Conservation (phyloP, 1,140 invertebrate genomes). For the Augochlora pura region DNA sequence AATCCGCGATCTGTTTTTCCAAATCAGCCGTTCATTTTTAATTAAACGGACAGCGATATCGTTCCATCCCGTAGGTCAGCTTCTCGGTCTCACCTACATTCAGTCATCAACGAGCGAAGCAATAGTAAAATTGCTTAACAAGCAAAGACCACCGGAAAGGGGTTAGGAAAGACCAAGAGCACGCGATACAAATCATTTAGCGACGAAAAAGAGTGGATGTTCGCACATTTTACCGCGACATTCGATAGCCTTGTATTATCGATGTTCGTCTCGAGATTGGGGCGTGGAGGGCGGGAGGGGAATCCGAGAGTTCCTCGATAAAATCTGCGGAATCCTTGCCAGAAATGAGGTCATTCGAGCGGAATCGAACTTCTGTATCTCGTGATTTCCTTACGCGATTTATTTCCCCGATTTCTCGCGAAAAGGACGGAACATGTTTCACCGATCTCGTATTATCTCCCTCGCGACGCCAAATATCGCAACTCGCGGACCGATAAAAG, state of each 20-base stretch:
- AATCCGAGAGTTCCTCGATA: not conserved
- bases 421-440: not conserved
- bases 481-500: not conserved
- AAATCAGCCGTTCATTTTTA: too few species aligned
- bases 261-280: not conserved
- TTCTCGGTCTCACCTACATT: too few species aligned
- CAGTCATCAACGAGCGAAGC: too few species aligned
- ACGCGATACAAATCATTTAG: slow-evolving; percentile 2
- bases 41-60: too few species aligned
- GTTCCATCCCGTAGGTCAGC: too few species aligned
- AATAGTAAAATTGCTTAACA: not conserved
- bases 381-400: slow-evolving; percentile 35
- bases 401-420: slow-evolving; percentile 13
- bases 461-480: not conserved
- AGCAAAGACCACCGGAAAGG: not conserved
- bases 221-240: slow-evolving; percentile 1
- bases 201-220: not conserved
- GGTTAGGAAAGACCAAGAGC: too few species aligned
- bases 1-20: too few species aligned
- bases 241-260: slow-evolving; percentile 21
- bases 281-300: not conserved
- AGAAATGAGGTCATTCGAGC: slow-evolving; percentile 35
- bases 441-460: not conserved
- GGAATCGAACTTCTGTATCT: slow-evolving; percentile 34
- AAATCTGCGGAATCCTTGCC: slow-evolving; percentile 33